Conservation (phyloP, 2,797 vertebrate species). For the Neostethus bicornis region DNA sequence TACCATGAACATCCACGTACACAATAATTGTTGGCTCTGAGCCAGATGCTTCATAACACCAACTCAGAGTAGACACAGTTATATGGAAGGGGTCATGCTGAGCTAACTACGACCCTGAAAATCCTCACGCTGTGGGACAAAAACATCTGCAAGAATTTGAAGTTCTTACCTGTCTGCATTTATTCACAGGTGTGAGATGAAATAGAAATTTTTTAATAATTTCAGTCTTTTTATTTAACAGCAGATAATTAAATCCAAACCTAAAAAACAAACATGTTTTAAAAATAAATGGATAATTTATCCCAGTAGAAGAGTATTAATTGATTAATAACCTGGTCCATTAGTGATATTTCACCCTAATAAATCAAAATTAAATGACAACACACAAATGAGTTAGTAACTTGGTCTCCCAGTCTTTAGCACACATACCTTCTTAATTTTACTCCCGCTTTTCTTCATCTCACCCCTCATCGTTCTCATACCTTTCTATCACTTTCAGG, state of each 20-base stretch:
- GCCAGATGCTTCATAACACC: slow-evolving; percentile 43
- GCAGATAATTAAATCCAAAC: not conserved
- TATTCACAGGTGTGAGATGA: slow-evolving; percentile 16
- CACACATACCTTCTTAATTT: too few relatives aligned
- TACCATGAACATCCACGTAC: slow-evolving; percentile 27
- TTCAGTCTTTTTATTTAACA: not conserved
- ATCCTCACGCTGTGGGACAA: slow-evolving; percentile 20
- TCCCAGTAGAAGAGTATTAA: not conserved
- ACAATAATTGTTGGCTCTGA: slow-evolving; percentile 26
- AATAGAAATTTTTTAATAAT: not conserved
- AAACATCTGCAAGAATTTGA: slow-evolving; percentile 24
- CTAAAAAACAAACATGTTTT: not conserved
- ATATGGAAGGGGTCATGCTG: slow-evolving; percentile 33
- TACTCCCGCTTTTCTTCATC: too few relatives aligned
- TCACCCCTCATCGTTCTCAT: too few relatives aligned
- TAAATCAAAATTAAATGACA: too few relatives aligned
- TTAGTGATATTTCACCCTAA: too few relatives aligned
- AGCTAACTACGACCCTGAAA: slow-evolving; percentile 46
- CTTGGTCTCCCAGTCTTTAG: too few relatives aligned
- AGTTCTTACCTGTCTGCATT: slow-evolving; percentile 24
- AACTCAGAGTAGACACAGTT: slow-evolving; percentile 24
- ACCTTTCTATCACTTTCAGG: too few relatives aligned
- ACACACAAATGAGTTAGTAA: too few relatives aligned
- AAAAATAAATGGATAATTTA: not conserved
- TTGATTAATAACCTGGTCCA: too few relatives aligned